A percentile compares a stretch with the other conserved stretches of the same genome.
Conservation (phyloP, 2,888 invertebrate genomes). For the Mythimna albipuncta region DNA sequence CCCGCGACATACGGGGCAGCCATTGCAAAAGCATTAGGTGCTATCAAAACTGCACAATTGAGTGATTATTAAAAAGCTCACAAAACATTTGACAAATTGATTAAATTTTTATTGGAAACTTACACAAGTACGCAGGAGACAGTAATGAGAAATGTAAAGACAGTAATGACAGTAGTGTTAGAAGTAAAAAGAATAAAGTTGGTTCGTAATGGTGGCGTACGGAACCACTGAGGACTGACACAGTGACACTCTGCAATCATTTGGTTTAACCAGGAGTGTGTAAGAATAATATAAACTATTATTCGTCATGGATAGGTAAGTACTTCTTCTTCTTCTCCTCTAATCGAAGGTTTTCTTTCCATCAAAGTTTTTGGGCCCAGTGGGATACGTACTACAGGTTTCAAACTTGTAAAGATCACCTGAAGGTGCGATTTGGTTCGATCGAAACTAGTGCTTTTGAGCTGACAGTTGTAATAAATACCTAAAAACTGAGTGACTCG, state of each 20-base stretch:
- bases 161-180: slow-evolving; percentile 1
- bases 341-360: too few species aligned
- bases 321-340: too few species aligned
- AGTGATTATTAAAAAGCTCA: not conserved
- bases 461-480: too few species aligned
- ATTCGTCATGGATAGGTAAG: not conserved
- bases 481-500: too few species aligned
- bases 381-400: not conserved
- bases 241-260: slow-evolving; percentile 12
- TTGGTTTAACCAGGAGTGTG: slow-evolving; percentile 14
- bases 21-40: too few species aligned
- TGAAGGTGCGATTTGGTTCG: too few species aligned
- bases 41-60: not conserved
- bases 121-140: not conserved
- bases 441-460: too few species aligned
- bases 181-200: not conserved
- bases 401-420: too few species aligned
- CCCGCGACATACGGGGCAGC: too few species aligned
- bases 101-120: not conserved
- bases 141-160: not conserved
- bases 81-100: not conserved
- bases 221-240: not conserved
- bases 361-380: too few species aligned
- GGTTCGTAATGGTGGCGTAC: not conserved
- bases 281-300: not conserved